Base-by-base conservation (phyloP, 2,888 invertebrate species). In the Camponotus fellah region DNA sequence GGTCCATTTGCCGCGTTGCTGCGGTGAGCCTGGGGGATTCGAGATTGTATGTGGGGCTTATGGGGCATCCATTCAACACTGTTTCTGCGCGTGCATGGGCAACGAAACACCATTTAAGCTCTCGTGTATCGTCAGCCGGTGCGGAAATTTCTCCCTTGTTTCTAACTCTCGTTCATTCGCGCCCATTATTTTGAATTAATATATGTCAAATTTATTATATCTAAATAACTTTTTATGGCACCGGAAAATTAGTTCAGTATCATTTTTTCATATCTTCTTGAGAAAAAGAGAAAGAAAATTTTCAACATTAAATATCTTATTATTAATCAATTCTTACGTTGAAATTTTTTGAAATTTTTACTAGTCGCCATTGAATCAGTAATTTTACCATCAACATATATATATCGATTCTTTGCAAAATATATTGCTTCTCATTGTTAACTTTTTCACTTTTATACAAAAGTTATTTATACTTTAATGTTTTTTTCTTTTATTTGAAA, bases 41-140 rank as follows among this genome's bases (percentile, higher is more conserved):
- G 77, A 76, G 80, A 79, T 87, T 84, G 85, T 89, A 88, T 88
- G 85, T 65, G 86, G 56, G 84, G 83, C 88, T 89, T 88, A 85
- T 46, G 87, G 82, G 71, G 32, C 75, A 76, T 72, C 34, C 74
- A 75, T 62, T 85, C 83, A 75, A 88, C 86, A 76, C 65, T 71
- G 85, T 79, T 86, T 86, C 79, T 72, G 77, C 82, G 72, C 82
- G 62, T 83, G 82, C 85, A 84, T 72, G 79, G 82, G 58, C 62
- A 56, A 21, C 66, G 75, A 75, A 85, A 85, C 85, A 83, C 82
- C 85, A 80, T 86, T 87, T 83, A 80, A 85, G 40, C 77, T 32
- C 34, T 46, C 64, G 60, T 53, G 49, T 75, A 75, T 81, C 56
- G 64, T 66, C 81, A 79, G 71, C 74, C 60, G 79, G 43, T 40